These are phyloP conservation scores for Potorous gilbertii DNA, from an alignment of 2,797 vertebrate genomes.

Conservation along the genomic window DNA sequence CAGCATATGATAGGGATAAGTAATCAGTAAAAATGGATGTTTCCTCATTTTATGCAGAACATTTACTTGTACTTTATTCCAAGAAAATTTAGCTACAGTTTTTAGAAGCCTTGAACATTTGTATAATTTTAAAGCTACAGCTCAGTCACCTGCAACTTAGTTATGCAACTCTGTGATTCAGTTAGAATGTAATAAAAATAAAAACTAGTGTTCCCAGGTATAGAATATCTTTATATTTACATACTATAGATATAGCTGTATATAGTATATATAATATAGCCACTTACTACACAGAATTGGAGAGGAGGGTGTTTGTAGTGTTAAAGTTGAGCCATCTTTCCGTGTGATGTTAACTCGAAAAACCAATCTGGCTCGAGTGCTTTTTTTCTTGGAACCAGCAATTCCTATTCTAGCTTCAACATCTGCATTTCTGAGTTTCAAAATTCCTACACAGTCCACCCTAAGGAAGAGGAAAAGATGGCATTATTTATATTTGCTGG, in stretches of 20 bases:
- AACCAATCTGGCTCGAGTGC: slow-evolving; percentile 96
- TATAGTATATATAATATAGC: background rate
- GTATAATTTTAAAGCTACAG: background rate
- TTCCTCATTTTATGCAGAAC: slow-evolving; percentile 48
- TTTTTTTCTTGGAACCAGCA: slow-evolving; percentile 98
- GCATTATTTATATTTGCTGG: slow-evolving; percentile 32
- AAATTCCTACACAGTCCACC: slow-evolving; percentile 97
- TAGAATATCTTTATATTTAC: slow-evolving; percentile 28
- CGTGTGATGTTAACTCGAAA: slow-evolving; percentile 95
- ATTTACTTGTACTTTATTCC: slow-evolving; percentile 24
- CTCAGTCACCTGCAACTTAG: slow-evolving; percentile 52
- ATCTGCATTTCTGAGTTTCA: slow-evolving; percentile 98
- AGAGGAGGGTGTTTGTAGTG: slow-evolving; percentile 94
- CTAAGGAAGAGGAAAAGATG: slow-evolving; percentile 82
- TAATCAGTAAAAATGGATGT: slow-evolving; percentile 32
- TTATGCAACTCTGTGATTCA: slow-evolving; percentile 18
- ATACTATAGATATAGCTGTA: background rate
- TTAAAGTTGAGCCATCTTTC: slow-evolving; percentile 94
- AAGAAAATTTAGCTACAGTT: slow-evolving; percentile 42
- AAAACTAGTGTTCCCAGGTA: background rate
- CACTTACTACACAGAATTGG: slow-evolving; percentile 98
- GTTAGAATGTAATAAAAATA: background rate
- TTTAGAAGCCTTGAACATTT: slow-evolving; percentile 56
- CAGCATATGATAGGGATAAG: slow-evolving; percentile 8
- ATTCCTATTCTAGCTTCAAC: slow-evolving; percentile 98